Conservation (phyloP, 2,113 vertebrate genomes). For the Crocuta crocuta region DNA sequence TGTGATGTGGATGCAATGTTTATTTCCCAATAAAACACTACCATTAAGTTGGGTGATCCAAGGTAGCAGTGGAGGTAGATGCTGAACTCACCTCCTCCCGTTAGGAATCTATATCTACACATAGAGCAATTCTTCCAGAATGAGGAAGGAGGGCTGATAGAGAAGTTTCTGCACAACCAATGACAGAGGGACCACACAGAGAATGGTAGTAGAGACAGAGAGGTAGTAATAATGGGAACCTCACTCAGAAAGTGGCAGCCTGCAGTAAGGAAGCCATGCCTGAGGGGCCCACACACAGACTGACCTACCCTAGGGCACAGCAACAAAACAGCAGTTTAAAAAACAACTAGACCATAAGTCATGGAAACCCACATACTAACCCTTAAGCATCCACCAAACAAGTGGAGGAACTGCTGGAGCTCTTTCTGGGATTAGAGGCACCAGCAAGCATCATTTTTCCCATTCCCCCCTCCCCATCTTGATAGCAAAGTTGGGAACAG, state of each 20-base stretch:
- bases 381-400: background rate
- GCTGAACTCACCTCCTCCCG: background rate
- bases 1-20: background rate
- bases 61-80: background rate
- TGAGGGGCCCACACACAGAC: background rate
- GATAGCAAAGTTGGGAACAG: background rate
- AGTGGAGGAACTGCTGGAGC: background rate
- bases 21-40: background rate
- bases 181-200: background rate
- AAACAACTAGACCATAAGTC: background rate
- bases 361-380: background rate
- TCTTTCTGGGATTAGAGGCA: background rate
- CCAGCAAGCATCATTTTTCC: background rate
- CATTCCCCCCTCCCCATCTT: accelerated
- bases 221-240: background rate
- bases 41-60: background rate
- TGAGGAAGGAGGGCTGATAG: background rate
- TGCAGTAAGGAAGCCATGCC: background rate
- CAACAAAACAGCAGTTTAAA: background rate
- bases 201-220: background rate
- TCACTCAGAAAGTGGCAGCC: background rate
- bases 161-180: background rate
- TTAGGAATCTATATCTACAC: background rate
- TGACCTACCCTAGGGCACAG: background rate
- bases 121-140: background rate